These are phyloP conservation scores for Cyanistes caeruleus DNA, from an alignment of 2,113 vertebrate genomes.

Conservation along the genomic window DNA sequence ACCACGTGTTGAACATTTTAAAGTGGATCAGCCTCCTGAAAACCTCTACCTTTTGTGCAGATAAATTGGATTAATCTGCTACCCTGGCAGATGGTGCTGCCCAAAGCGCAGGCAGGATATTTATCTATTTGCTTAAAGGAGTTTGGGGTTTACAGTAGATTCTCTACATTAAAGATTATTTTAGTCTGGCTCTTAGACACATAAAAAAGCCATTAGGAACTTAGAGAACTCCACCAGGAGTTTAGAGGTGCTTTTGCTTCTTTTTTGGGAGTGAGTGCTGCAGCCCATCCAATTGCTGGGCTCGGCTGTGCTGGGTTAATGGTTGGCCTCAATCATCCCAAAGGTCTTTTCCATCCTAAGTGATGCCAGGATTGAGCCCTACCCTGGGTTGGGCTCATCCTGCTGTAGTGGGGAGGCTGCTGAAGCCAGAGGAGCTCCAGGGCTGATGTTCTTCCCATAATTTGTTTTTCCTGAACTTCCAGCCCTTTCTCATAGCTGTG, in stretches of 20 bases:
- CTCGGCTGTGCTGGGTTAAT: not conserved
- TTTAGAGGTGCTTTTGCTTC: not conserved
- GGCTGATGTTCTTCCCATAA: not conserved
- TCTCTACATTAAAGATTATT: not conserved
- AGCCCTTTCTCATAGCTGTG: not conserved
- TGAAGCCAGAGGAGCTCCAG: not conserved
- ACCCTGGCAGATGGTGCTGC: not conserved
- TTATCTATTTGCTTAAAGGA: not conserved
- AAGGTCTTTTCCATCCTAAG: not conserved
- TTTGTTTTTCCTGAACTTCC: not conserved
- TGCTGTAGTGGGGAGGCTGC: not conserved
- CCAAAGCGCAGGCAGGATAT: not conserved
- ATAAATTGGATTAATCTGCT: not conserved
- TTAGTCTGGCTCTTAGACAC: not conserved
- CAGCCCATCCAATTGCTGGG: not conserved
- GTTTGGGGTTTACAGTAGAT: not conserved
- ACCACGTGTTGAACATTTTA: rapidly evolving
- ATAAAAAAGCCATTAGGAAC: not conserved
- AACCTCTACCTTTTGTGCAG: not conserved
- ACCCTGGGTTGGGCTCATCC: not conserved
- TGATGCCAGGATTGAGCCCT: not conserved
- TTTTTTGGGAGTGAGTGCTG: not conserved
- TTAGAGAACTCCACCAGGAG: not conserved
- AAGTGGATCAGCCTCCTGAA: not conserved
- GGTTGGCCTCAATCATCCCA: rapidly evolving